A percentile compares a stretch with the other conserved stretches of the same genome.
Evolutionary conservation across 2,888 invertebrate genomes (phyloP).

Genomic region (Diloba caeruleocephala): DNA sequence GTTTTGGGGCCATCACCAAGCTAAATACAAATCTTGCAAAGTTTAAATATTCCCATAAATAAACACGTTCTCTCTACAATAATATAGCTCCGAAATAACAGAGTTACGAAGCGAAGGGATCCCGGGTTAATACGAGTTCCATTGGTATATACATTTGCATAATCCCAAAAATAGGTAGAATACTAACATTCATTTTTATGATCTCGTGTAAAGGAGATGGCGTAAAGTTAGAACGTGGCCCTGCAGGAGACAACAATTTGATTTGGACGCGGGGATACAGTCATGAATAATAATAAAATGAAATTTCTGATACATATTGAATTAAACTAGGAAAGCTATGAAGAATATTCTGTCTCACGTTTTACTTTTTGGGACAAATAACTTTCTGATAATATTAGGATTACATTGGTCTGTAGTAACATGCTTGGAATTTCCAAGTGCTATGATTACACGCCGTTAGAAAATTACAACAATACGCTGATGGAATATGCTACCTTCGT

Average conservation of each 20-base stretch:
- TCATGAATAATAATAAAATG: slow-evolving; percentile 63
- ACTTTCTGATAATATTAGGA: slow-evolving; percentile 10
- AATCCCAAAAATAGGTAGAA: slow-evolving; percentile 44
- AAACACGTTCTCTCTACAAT: slow-evolving; percentile 19
- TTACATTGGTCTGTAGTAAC: slow-evolving; percentile 6
- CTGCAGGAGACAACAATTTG: slow-evolving; percentile 52
- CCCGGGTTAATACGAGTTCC: slow-evolving; percentile 43
- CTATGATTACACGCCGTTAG: slow-evolving; percentile 11
- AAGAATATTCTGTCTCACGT: slow-evolving; percentile 5
- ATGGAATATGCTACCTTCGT: slow-evolving; percentile 3
- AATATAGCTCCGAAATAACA: slow-evolving; percentile 29
- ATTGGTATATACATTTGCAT: slow-evolving; percentile 47
- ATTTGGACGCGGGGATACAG: slow-evolving; percentile 52
- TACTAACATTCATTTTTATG: slow-evolving; percentile 53
- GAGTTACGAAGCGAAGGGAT: slow-evolving; percentile 35
- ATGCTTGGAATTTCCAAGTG: slow-evolving; percentile 20
- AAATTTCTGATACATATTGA: slow-evolving; percentile 48
- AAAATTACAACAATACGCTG: slow-evolving; percentile 14
- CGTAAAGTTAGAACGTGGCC: slow-evolving; percentile 19
- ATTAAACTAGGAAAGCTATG: slow-evolving; percentile 27
- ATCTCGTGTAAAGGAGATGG: slow-evolving; percentile 30
- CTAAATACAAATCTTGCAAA: slow-evolving; percentile 14
- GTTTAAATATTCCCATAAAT: slow-evolving; percentile 28
- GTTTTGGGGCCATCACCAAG: slow-evolving; percentile 3
- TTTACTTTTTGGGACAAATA: slow-evolving; percentile 13